Conservation (phyloP, 2,797 vertebrate genomes). For the Galago senegalensis region DNA sequence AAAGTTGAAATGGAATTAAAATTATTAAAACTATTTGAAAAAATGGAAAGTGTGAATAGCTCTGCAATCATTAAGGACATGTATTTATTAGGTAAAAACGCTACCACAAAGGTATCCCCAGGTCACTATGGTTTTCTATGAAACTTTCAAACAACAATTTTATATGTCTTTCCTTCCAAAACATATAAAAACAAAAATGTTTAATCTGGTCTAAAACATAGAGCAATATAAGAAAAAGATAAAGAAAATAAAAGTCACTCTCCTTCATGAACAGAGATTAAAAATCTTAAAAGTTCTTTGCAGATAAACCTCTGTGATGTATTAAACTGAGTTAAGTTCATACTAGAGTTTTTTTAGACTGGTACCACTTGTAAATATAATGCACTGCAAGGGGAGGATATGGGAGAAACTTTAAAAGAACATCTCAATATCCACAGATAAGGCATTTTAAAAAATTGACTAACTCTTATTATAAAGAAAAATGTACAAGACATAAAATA, state of each 20-base stretch:
- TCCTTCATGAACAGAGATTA: not conserved
- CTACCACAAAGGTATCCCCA: not conserved
- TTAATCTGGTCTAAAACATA: not conserved
- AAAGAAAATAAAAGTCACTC: not conserved
- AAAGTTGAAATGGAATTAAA: constrained; percentile 8
- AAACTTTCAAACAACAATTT: not conserved
- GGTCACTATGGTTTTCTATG: not conserved
- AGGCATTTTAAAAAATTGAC: not conserved
- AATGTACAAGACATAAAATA: not conserved
- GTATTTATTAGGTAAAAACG: not conserved
- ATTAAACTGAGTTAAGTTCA: not conserved
- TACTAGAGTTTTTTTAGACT: not conserved
- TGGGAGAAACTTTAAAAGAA: not conserved
- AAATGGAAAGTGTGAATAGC: not conserved
- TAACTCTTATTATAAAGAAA: not conserved
- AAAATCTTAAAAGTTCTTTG: not conserved
- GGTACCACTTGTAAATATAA: not conserved
- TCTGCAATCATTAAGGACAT: not conserved
- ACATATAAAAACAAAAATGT: not conserved
- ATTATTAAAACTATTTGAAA: not conserved
- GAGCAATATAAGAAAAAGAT: not conserved
- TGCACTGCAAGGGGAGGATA: not conserved
- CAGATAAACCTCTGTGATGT: not conserved
- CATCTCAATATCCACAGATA: not conserved
- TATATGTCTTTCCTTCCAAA: not conserved